Conservation (phyloP, 2,888 invertebrate species). For the Trissonchulus latispiculum region DNA sequence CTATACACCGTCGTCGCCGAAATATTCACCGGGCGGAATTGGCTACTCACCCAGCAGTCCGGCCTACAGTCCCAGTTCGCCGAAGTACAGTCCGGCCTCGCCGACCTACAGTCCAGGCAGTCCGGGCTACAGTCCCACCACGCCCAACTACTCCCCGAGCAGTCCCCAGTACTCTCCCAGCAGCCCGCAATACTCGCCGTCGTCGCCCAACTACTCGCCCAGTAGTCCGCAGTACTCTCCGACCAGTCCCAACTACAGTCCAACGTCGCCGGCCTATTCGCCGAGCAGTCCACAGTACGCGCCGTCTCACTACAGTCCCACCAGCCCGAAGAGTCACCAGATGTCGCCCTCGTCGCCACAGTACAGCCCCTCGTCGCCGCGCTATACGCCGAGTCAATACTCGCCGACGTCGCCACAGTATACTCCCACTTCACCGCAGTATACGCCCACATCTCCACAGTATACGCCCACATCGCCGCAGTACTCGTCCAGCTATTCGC, state of each 20-base stretch:
- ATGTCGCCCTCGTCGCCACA: slow-evolving; percentile 41
- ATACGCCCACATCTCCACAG: slow-evolving; percentile 47
- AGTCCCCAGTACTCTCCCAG: slow-evolving; percentile 43
- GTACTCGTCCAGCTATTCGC: slow-evolving; percentile 56
- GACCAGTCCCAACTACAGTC: slow-evolving; percentile 47
- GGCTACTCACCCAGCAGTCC: slow-evolving; percentile 51
- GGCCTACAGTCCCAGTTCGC: slow-evolving; percentile 53
- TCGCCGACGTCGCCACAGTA: slow-evolving; percentile 44
- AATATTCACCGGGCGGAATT: slow-evolving; percentile 53
- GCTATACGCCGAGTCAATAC: slow-evolving; percentile 49
- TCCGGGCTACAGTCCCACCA: slow-evolving; percentile 42
- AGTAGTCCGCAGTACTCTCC: slow-evolving; percentile 44
- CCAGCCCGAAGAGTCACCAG: slow-evolving; percentile 51
- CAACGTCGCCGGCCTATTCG: slow-evolving; percentile 49
- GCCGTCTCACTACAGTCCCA: slow-evolving; percentile 59
- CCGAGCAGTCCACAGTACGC: slow-evolving; percentile 33
- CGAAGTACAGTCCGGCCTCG: slow-evolving; percentile 47
- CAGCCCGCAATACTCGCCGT: slow-evolving; percentile 36
- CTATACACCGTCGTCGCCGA: slow-evolving; percentile 51
- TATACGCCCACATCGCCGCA: slow-evolving; percentile 50
- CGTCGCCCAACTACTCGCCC: slow-evolving; percentile 43
- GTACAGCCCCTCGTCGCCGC: slow-evolving; percentile 47
- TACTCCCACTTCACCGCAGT: slow-evolving; percentile 48
- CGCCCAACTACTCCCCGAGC: slow-evolving; percentile 42
- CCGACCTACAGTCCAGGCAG: slow-evolving; percentile 51